These are phyloP conservation scores for Amphiduros pacificus DNA, from an alignment of 2,888 invertebrate genomes.

Conservation along the genomic window DNA sequence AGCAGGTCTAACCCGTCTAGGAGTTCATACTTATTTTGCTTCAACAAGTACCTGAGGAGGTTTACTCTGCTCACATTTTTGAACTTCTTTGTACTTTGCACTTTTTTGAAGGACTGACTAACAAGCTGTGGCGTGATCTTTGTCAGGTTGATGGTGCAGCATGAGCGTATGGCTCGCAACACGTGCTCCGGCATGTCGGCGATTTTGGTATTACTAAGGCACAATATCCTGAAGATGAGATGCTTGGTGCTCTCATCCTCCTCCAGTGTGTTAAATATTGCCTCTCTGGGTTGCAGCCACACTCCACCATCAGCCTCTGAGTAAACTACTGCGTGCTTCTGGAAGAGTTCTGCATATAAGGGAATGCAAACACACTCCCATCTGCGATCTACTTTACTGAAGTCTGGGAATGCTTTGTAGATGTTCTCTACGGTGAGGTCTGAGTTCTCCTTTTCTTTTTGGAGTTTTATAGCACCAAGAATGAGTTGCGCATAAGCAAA, in stretches of 20 bases:
- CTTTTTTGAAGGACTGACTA: slow-evolving; percentile 17
- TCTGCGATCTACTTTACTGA: slow-evolving; percentile 21
- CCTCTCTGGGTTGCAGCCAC: slow-evolving; percentile 24
- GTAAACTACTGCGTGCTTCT: slow-evolving; percentile 24
- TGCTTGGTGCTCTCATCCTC: slow-evolving; percentile 10
- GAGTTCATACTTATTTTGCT: slow-evolving; percentile 24
- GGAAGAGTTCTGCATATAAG: slow-evolving; percentile 28
- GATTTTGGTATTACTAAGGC: slow-evolving; percentile 11
- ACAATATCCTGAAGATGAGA: slow-evolving; percentile 19
- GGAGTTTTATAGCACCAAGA: slow-evolving; percentile 27
- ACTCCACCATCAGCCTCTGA: slow-evolving; percentile 16
- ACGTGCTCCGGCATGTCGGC: slow-evolving; percentile 32
- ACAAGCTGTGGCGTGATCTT: slow-evolving; percentile 29
- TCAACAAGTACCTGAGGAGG: slow-evolving; percentile 30
- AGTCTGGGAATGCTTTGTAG: slow-evolving; percentile 32
- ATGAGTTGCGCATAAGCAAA: slow-evolving; percentile 37
- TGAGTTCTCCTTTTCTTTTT: neutral
- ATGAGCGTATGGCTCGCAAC: slow-evolving; percentile 25
- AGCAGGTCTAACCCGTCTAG: slow-evolving; percentile 36
- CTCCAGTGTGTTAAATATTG: slow-evolving; percentile 31
- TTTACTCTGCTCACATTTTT: slow-evolving; percentile 13
- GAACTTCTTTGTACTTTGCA: too few species aligned
- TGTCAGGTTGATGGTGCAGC: slow-evolving; percentile 21
- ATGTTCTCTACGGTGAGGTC: slow-evolving; percentile 22
- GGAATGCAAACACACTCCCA: slow-evolving; percentile 26